Evolutionary conservation across 2,888 invertebrate species (phyloP).

Genomic region (Andricus curvator): DNA sequence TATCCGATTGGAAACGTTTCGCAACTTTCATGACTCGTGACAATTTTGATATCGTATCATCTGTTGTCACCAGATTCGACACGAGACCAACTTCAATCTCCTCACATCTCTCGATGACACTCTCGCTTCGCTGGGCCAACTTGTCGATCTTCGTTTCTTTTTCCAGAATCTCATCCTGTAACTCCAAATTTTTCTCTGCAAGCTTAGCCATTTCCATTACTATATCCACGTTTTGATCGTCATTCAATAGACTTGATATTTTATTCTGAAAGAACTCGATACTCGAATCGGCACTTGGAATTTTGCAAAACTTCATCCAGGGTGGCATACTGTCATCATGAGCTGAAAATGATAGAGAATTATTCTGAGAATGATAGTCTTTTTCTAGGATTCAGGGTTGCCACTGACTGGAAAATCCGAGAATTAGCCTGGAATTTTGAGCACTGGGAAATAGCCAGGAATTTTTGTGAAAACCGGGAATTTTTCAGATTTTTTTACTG

Average conservation of each 20-base stretch:
- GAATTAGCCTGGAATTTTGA: too few relatives aligned
- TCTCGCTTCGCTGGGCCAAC: not conserved
- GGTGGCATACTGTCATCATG: not conserved
- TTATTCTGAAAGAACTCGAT: not conserved
- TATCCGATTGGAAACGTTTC: conserved; percentile 33
- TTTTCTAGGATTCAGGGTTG: not conserved
- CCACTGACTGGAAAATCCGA: too few relatives aligned
- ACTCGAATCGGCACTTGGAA: not conserved
- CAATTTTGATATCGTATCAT: conserved; percentile 30
- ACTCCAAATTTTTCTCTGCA: not conserved
- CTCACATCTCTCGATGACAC: not conserved
- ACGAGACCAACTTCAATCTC: conserved; percentile 13
- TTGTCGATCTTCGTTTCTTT: not conserved
- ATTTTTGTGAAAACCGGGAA: too few relatives aligned
- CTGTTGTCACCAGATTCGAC: conserved; percentile 9
- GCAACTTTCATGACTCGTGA: conserved; percentile 30
- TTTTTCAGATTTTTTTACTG: too few relatives aligned
- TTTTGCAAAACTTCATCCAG: not conserved
- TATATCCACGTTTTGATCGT: not conserved
- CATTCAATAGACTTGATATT: not conserved
- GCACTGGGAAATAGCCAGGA: too few relatives aligned
- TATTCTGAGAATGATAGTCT: not conserved
- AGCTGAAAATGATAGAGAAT: not conserved
- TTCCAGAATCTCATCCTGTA: not conserved
- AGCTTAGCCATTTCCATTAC: not conserved